Conservation (phyloP, 2,113 vertebrate species). For the Excalfactoria chinensis region DNA sequence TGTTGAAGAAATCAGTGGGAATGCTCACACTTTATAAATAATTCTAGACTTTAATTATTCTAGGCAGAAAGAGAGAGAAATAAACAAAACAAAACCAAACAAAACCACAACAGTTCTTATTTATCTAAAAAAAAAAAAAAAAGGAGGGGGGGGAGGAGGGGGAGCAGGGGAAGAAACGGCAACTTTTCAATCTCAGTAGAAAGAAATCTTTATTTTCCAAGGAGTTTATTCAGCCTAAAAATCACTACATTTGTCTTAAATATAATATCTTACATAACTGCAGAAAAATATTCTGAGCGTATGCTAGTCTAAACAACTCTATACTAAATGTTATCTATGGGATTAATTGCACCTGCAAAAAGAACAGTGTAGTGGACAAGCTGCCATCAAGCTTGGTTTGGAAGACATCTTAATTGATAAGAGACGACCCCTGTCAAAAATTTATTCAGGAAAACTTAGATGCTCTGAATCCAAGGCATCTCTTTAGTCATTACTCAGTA, state of each 20-base stretch:
- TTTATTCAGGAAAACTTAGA: background rate
- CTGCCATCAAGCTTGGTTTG: background rate
- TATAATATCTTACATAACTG: background rate
- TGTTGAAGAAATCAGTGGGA: background rate
- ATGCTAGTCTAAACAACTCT: background rate
- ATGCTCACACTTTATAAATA: background rate
- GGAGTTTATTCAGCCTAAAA: background rate
- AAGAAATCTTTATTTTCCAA: background rate
- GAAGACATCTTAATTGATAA: background rate
- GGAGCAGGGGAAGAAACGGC: too few relatives aligned
- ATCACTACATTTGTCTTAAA: background rate
- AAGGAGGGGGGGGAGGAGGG: too few relatives aligned
- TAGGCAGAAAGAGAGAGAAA: background rate
- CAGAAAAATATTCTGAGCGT: background rate
- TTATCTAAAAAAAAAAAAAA: background rate
- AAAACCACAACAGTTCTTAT: background rate
- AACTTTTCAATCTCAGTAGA: background rate
- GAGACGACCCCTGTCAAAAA: background rate
- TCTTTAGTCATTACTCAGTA: background rate
- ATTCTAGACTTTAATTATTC: background rate
- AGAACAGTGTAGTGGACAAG: background rate
- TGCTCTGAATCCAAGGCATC: background rate
- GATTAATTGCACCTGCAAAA: background rate
- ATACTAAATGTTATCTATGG: background rate
- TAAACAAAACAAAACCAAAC: too few relatives aligned